Conservation (phyloP, 2,113 vertebrate genomes). For the Eretmochelys imbricata region DNA sequence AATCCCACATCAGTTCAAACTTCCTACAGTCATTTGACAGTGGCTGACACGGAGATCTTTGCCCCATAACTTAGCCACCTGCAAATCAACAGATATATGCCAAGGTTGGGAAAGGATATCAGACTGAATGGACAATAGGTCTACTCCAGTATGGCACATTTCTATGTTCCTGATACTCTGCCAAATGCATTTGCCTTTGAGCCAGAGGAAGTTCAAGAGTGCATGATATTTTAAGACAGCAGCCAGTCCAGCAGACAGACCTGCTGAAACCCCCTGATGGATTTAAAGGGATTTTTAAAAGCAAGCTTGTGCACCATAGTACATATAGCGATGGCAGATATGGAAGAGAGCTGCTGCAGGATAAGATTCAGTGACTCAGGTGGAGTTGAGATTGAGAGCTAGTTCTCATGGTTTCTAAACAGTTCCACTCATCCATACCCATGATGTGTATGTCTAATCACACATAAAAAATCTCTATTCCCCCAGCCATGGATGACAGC, state of each 20-base stretch:
- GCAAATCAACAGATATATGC: background rate
- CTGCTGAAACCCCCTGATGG: background rate
- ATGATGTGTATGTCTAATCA: background rate
- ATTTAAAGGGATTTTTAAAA: background rate
- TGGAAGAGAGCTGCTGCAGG: background rate
- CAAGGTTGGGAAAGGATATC: background rate
- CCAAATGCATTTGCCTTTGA: background rate
- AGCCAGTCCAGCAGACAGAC: background rate
- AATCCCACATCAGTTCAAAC: background rate
- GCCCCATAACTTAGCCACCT: background rate
- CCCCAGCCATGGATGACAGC: background rate
- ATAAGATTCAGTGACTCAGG: background rate
- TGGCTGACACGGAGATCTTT: background rate
- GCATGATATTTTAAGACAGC: background rate
- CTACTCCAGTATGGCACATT: background rate
- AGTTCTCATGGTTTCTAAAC: background rate
- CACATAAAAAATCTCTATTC: background rate
- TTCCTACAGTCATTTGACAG: background rate
- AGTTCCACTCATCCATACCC: background rate
- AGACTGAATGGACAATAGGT: background rate
- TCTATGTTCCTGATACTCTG: background rate
- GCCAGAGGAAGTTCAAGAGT: background rate
- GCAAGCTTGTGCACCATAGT: background rate
- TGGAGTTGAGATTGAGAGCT: background rate
- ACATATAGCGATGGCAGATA: background rate